Evolutionary conservation across 2,888 invertebrate species (phyloP).

Genomic region (Schizotus pectinicornis): DNA sequence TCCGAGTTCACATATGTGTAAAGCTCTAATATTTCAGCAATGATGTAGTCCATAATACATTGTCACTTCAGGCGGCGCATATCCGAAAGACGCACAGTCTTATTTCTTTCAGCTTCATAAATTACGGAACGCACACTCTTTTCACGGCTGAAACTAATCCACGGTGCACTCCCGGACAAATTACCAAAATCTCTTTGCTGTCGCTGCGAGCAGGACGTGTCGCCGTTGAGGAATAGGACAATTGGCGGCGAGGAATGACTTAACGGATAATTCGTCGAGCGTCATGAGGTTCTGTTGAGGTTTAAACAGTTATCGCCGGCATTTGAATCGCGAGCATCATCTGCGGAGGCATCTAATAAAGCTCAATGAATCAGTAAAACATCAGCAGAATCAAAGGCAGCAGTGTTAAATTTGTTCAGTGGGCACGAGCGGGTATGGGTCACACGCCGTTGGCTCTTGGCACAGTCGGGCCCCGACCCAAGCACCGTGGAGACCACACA

Average conservation of each 20-base stretch:
- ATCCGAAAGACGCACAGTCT: constrained; percentile 32
- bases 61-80: constrained; percentile 38
- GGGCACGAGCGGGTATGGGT: constrained; percentile 52
- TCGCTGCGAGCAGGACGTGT: no score
- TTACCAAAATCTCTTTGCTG: no score
- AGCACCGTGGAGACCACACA: constrained; percentile 54
- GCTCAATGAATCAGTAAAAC: constrained; percentile 52
- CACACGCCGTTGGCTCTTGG: constrained; percentile 54
- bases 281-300: background rate
- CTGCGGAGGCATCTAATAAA: constrained; percentile 44
- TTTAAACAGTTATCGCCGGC: background rate
- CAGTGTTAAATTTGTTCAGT: constrained; percentile 55
- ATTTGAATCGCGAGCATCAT: background rate
- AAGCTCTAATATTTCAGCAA: constrained; percentile 39
- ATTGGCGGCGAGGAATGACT: no score
- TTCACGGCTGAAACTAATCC: background rate
- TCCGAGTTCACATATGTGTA: constrained; percentile 40
- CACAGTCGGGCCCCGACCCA: constrained; percentile 50
- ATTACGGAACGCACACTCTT: constrained; percentile 19
- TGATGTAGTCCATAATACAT: constrained; percentile 37
- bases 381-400: constrained; percentile 49
- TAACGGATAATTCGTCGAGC: no score
- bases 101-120: constrained; percentile 32
- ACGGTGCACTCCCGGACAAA: no score
- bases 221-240: no score